Evolutionary conservation across 2,888 invertebrate genomes (phyloP).

Genomic region (Eucriotettix oculatus): DNA sequence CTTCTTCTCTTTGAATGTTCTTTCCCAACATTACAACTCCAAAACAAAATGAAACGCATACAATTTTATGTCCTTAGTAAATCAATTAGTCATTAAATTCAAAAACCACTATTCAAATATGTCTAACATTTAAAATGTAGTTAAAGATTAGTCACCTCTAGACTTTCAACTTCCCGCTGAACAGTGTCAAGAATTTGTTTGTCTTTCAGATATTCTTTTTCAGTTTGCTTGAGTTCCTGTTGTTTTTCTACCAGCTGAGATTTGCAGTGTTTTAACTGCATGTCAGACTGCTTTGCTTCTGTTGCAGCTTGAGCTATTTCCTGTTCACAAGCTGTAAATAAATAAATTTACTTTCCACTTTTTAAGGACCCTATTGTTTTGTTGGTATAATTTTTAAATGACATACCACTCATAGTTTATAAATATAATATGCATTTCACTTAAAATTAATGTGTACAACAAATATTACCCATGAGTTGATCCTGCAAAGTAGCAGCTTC

Average conservation of each 20-base stretch:
- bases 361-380: too few relatives aligned
- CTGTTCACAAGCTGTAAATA: conserved; percentile 46
- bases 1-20: too few relatives aligned
- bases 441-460: too few relatives aligned
- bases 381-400: too few relatives aligned
- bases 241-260: conserved; percentile 45
- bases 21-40: too few relatives aligned
- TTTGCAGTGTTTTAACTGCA: conserved; percentile 50
- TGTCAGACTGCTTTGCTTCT: conserved; percentile 56
- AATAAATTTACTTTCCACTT: neutral
- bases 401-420: too few relatives aligned
- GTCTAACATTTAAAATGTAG: too few relatives aligned
- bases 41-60: too few relatives aligned
- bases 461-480: conserved; percentile 57
- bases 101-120: too few relatives aligned
- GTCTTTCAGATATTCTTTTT: conserved; percentile 49
- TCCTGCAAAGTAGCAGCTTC: conserved; percentile 72
- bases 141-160: conserved; percentile 30
- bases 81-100: too few relatives aligned
- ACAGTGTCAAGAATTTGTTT: conserved; percentile 37
- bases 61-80: too few relatives aligned
- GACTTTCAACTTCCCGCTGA: conserved; percentile 34
- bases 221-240: conserved; percentile 46
- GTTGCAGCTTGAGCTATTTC: conserved; percentile 61
- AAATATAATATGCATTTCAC: too few relatives aligned